A percentile compares a stretch with the other conserved stretches of the same genome.
These are phyloP conservation scores for Fissipunctia ypsillon DNA, from an alignment of 2,888 invertebrate genomes.

Conservation along the genomic window DNA sequence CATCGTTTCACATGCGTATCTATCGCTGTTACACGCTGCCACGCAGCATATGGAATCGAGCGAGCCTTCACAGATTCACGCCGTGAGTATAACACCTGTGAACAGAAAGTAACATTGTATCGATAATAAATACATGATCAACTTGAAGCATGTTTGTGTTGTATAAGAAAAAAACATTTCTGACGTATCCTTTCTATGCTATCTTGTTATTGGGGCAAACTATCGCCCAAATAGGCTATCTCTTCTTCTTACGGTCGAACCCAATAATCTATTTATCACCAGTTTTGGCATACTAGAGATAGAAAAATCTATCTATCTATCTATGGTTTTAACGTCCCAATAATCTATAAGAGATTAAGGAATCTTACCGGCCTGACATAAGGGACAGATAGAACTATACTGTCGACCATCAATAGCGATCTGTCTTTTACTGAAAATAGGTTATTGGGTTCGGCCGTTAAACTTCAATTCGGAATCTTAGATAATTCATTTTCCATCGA, in stretches of 20 bases:
- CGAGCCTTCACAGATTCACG: slow-evolving; percentile 79
- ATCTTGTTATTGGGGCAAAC: slow-evolving; percentile 35
- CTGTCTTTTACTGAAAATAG: too few relatives aligned
- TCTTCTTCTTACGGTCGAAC: slow-evolving; percentile 31
- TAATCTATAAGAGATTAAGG: too few relatives aligned
- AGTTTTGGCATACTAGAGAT: too few relatives aligned
- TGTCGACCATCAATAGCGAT: too few relatives aligned
- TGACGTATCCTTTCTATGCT: slow-evolving; percentile 30
- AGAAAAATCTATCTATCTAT: too few relatives aligned
- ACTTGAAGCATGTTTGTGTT: slow-evolving; percentile 49
- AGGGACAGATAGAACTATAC: too few relatives aligned
- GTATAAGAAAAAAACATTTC: slow-evolving; percentile 27
- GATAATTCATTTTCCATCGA: not conserved
- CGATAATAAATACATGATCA: slow-evolving; percentile 11
- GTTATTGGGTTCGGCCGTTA: too few relatives aligned
- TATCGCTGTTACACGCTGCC: slow-evolving; percentile 90
- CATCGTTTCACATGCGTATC: slow-evolving; percentile 94
- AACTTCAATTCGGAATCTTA: not conserved
- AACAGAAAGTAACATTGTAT: slow-evolving; percentile 32
- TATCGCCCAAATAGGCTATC: slow-evolving; percentile 49
- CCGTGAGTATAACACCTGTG: slow-evolving; percentile 64
- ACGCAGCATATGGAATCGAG: slow-evolving; percentile 92
- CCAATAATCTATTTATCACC: too few relatives aligned
- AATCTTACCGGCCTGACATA: too few relatives aligned
- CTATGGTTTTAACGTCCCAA: too few relatives aligned